These are phyloP conservation scores for Dufourea novaeangliae DNA, from an alignment of 1,140 invertebrate genomes.

Conservation along the genomic window DNA sequence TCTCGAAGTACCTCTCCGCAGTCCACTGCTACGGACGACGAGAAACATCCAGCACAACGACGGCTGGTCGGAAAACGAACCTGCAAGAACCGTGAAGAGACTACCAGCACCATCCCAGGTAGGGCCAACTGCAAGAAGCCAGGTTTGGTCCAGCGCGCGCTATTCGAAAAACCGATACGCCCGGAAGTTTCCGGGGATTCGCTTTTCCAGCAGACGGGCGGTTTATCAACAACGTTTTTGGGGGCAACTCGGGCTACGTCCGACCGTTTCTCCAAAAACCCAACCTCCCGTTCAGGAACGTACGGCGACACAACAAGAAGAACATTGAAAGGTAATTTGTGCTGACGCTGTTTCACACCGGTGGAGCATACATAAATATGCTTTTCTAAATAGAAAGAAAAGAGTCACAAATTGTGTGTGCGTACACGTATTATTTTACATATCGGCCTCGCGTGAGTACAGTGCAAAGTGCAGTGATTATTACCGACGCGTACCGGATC, in stretches of 20 bases:
- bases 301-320: constrained; percentile 62
- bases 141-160: constrained; percentile 53
- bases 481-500: constrained; percentile 46
- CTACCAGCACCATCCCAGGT: constrained; percentile 20
- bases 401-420: background rate
- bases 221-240: constrained; percentile 68
- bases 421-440: constrained; percentile 24
- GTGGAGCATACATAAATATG: background rate
- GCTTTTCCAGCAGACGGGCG: constrained; percentile 66
- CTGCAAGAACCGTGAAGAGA: constrained; percentile 4
- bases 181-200: constrained; percentile 49
- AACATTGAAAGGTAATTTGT: constrained; percentile 49
- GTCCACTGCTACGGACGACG: constrained; percentile 10
- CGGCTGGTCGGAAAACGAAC: constrained; percentile 30
- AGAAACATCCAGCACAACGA: constrained; percentile 20
- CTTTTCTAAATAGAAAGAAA: too few species aligned
- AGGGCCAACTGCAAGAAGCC: constrained; percentile 39
- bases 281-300: constrained; percentile 67
- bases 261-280: constrained; percentile 49
- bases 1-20: background rate
- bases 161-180: constrained; percentile 59
- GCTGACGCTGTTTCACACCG: background rate
- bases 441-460: constrained; percentile 35
- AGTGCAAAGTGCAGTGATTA: constrained; percentile 70
- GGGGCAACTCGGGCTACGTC: constrained; percentile 49